Evolutionary conservation across 2,888 invertebrate species (phyloP).

Genomic region (Fragum sueziense): DNA sequence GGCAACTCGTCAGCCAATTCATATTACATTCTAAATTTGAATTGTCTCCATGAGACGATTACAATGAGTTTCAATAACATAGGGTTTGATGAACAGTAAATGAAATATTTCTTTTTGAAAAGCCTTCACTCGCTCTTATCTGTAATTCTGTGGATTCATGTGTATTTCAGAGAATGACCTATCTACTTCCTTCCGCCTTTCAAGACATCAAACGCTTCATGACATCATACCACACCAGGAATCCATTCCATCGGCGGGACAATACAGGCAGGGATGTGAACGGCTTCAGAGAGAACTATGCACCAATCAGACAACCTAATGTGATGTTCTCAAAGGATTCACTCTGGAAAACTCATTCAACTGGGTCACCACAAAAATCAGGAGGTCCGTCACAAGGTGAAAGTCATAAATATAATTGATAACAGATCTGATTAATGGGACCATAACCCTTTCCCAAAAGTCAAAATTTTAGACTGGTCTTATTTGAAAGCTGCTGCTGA

Average conservation of each 20-base stretch:
- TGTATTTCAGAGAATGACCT: slow-evolving; percentile 54
- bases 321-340: slow-evolving; percentile 63
- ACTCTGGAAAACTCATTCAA: slow-evolving; percentile 58
- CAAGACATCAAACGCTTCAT: slow-evolving; percentile 58
- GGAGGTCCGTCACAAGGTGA: background rate
- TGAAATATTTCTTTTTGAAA: too few species aligned
- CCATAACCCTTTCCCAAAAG: background rate
- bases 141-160: too few species aligned
- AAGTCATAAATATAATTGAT: background rate
- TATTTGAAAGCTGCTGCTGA: too few species aligned
- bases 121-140: too few species aligned
- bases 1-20: too few species aligned
- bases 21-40: too few species aligned
- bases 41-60: too few species aligned
- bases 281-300: slow-evolving; percentile 66
- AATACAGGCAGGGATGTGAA: slow-evolving; percentile 32
- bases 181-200: slow-evolving; percentile 67
- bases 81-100: too few species aligned
- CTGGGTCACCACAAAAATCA: background rate
- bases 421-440: background rate
- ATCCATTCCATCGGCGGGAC: background rate
- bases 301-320: slow-evolving; percentile 57
- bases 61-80: too few species aligned
- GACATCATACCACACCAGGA: slow-evolving; percentile 35
- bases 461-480: background rate